A percentile compares a stretch with the other conserved stretches of the same genome.
phyloP scores from a whole-genome alignment of 1,140 invertebrate genomes.

The Maniola jurtina region DNA sequence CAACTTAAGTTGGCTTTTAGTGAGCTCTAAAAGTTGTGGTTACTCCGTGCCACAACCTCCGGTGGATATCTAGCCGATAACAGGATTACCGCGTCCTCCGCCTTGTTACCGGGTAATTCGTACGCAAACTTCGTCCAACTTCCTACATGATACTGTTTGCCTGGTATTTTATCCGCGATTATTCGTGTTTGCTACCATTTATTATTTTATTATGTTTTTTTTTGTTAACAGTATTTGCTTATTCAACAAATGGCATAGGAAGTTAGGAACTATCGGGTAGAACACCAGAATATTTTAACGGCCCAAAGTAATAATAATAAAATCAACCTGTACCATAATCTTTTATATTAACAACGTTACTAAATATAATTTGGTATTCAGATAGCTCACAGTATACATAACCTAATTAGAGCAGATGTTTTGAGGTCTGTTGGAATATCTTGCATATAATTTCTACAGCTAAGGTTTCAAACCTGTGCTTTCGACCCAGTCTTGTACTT shows the following conservation, averaged over 20 bases:
- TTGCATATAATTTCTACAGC: too few species aligned
- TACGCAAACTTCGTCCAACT: constrained; percentile 59
- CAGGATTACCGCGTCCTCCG: constrained; percentile 63
- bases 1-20: constrained; percentile 39
- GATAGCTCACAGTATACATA: too few species aligned
- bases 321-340: too few species aligned
- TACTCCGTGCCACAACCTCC: constrained; percentile 35
- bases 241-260: background rate
- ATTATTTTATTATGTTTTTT: background rate
- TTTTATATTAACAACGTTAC: too few species aligned
- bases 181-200: constrained; percentile 1
- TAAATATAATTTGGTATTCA: too few species aligned
- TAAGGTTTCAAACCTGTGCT: too few species aligned
- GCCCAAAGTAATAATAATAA: too few species aligned
- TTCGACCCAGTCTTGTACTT: too few species aligned
- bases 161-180: constrained; percentile 40
- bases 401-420: too few species aligned
- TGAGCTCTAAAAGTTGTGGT: constrained; percentile 50
- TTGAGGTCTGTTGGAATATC: too few species aligned
- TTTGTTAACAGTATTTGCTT: background rate
- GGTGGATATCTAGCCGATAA: constrained; percentile 64
- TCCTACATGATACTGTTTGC: constrained; percentile 51
- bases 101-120: constrained; percentile 64
- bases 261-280: too few species aligned
- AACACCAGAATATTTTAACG: too few species aligned